Base-by-base conservation (phyloP, 2,113 vertebrate species). In the Phycodurus eques region DNA sequence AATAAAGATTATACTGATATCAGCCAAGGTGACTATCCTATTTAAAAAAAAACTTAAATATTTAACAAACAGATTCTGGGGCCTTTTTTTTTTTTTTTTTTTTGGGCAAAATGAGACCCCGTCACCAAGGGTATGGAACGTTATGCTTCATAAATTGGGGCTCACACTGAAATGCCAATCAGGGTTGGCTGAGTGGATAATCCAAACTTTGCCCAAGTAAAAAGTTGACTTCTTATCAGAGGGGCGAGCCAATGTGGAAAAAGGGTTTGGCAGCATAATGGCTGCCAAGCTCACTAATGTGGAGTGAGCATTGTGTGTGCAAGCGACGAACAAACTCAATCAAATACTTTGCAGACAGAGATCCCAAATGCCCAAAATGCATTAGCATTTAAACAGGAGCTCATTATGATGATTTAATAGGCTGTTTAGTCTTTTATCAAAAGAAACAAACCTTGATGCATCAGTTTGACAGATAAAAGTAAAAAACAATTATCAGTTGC, bases 331-430 rank as follows among this genome's bases (percentile, higher is more conserved):
- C 56, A 53, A 83, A 35, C 68, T 27, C 79, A 82, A 77, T 79
- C 77, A 85, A 80, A 80, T 74, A 68, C 74, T 43, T 59, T 15
- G 2, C 10, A 76, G 75, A 85, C 80, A 82, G 70, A 73, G 35
- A 43, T 68, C 66, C 27, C 68, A n/a, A 73, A 70, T 68, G 70
- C 33, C 64, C 75, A 54, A 54, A 76, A 73, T n/a, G 63, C 77
- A 88, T 85, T 83, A 77, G 79, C 85, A 86, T 87, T 85, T 83
- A 75, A 87, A 81, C 82, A 84, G 71, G 75, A 86, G 82, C 68
- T 79, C 76, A 80, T 82, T 74, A 17, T 67, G 43, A 79, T 68
- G 63, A 27, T 73, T 80, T 80, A 80, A 85, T 83, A 85, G 82
- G 62, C 64, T 76, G 63, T 81, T 82, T 82, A 65, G 82, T 72